Percentiles rank a stretch among this genome's conserved stretches.
These are phyloP conservation scores for Anguilla anguilla DNA, from an alignment of 2,797 vertebrate genomes.

Conservation along the genomic window DNA sequence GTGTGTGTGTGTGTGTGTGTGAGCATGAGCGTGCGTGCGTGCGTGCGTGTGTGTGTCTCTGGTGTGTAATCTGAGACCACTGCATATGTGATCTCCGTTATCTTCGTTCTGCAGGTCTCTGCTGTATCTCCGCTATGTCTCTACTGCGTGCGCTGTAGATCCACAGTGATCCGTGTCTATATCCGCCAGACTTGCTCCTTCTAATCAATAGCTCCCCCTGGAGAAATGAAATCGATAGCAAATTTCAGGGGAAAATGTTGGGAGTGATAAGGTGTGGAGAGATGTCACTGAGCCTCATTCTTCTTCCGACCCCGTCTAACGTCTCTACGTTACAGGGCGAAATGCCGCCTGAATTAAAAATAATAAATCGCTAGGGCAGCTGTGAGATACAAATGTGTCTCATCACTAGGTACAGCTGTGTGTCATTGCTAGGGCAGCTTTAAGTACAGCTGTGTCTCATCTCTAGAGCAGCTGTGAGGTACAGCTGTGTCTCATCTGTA, in stretches of 20 bases:
- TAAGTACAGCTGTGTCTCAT: too few relatives aligned
- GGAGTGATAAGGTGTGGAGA: slow-evolving; percentile 39
- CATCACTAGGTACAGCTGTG: neutral
- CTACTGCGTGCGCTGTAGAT: neutral
- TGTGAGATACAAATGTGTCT: too few relatives aligned
- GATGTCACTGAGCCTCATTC: neutral
- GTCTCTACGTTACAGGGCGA: neutral
- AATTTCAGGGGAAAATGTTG: slow-evolving; percentile 53
- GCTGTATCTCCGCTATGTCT: neutral
- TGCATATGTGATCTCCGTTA: neutral
- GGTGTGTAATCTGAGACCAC: neutral
- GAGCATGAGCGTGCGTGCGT: too few relatives aligned
- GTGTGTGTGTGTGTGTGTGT: neutral
- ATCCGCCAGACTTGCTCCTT: neutral
- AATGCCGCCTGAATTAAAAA: neutral
- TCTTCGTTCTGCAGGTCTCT: neutral
- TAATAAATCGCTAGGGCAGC: neutral
- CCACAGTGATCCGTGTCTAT: neutral
- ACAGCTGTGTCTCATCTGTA: neutral
- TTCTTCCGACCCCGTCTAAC: neutral
- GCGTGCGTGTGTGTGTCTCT: neutral
- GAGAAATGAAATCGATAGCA: slow-evolving; percentile 54
- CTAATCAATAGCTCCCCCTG: slow-evolving; percentile 56
- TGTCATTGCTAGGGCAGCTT: too few relatives aligned
- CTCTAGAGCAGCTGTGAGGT: neutral